Percentiles rank a stretch among this genome's conserved stretches.
Conservation (phyloP, 1,140 invertebrate genomes). For the Cydia strobilella region DNA sequence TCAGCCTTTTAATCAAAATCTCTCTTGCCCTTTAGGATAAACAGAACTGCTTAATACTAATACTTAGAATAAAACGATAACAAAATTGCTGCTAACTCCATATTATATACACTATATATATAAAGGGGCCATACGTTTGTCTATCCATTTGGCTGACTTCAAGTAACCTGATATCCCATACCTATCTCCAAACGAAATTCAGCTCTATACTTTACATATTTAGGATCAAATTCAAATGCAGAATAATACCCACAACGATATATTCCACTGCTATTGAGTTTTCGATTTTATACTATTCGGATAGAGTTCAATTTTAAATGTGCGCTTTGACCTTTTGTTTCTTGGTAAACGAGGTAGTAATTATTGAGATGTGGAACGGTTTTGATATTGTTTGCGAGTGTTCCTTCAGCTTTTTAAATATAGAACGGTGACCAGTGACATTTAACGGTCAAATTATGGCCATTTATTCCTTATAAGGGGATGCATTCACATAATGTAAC, state of each 20-base stretch:
- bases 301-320: not conserved
- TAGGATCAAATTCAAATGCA: conserved; percentile 33
- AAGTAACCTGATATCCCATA: conserved; percentile 53
- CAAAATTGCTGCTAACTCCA: not conserved
- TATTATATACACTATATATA: conserved; percentile 12
- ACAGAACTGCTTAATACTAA: not conserved
- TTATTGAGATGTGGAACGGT: conserved; percentile 4
- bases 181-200: conserved; percentile 36
- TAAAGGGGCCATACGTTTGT: conserved; percentile 49
- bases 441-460: not conserved
- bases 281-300: not conserved
- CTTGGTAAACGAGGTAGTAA: conserved; percentile 11
- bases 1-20: not conserved
- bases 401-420: conserved; percentile 13
- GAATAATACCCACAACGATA: not conserved
- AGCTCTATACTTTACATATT: conserved; percentile 21
- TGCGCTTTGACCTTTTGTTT: not conserved
- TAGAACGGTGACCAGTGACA: conserved; percentile 19
- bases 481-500: too few relatives aligned
- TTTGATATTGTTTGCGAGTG: conserved; percentile 15
- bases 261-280: not conserved
- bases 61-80: conserved; percentile 7
- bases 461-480: too few relatives aligned
- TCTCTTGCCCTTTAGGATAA: not conserved
- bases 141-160: conserved; percentile 63